phyloP scores from a whole-genome alignment of 1,140 invertebrate genomes.

The Eufriesea mexicana region DNA sequence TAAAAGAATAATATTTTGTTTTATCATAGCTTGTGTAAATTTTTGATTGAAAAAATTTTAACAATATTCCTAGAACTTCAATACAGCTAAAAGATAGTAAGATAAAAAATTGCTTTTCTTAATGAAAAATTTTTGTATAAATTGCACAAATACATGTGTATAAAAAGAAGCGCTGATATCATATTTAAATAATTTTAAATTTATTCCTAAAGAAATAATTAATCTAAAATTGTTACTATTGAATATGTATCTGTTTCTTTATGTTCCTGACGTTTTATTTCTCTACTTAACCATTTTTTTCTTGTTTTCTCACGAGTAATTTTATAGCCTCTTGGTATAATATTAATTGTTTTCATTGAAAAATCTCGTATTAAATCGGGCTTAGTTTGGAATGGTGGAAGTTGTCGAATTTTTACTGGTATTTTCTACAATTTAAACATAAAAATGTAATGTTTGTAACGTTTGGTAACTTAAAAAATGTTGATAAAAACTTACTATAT shows the following conservation, averaged over 20 bases:
- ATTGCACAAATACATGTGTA: too few relatives aligned
- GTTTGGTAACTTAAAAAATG: neutral
- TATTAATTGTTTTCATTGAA: slow-evolving; percentile 30
- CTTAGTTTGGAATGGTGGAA: slow-evolving; percentile 64
- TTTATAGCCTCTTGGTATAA: slow-evolving; percentile 42
- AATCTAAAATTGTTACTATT: slow-evolving; percentile 37
- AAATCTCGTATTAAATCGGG: slow-evolving; percentile 52
- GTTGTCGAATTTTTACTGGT: slow-evolving; percentile 27
- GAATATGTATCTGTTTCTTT: slow-evolving; percentile 60
- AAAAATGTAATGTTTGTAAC: neutral
- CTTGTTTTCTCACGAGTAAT: slow-evolving; percentile 56
- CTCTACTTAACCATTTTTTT: slow-evolving; percentile 73
- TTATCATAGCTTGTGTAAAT: neutral
- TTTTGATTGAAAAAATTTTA: neutral
- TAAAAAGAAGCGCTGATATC: too few relatives aligned
- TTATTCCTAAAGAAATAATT: neutral
- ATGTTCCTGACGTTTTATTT: slow-evolving; percentile 55
- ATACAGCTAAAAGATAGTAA: neutral
- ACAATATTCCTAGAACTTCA: neutral
- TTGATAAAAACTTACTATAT: slow-evolving; percentile 9
- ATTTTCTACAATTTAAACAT: slow-evolving; percentile 34
- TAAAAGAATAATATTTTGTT: neutral
- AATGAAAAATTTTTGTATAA: too few relatives aligned
- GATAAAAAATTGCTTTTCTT: too few relatives aligned
- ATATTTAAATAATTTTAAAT: neutral